These are phyloP conservation scores for Solenopsis invicta DNA, from an alignment of 1,140 invertebrate genomes.

Conservation along the genomic window DNA sequence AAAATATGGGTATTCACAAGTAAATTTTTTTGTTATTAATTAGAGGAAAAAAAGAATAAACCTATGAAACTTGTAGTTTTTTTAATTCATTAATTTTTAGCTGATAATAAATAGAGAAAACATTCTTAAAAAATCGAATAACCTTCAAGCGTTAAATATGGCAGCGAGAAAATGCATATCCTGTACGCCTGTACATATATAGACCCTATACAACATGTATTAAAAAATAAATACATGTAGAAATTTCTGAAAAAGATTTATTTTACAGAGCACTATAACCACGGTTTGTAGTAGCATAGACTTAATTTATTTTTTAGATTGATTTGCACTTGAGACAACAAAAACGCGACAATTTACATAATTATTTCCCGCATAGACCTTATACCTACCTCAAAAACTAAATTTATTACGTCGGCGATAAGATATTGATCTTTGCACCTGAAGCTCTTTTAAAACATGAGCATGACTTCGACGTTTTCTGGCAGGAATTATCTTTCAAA, in stretches of 20 bases:
- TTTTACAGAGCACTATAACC: neutral
- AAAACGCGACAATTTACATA: slow-evolving; percentile 15
- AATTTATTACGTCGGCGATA: slow-evolving; percentile 46
- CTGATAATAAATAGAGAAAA: no score
- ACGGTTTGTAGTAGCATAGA: neutral
- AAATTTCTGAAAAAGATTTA: neutral
- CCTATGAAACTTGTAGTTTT: no score
- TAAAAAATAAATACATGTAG: neutral
- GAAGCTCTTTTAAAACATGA: slow-evolving; percentile 20
- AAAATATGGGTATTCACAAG: no score
- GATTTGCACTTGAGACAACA: neutral
- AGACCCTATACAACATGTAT: neutral
- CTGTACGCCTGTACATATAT: neutral
- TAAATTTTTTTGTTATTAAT: no score
- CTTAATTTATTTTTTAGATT: neutral
- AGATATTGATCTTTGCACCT: slow-evolving; percentile 15
- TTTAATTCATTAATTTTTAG: no score
- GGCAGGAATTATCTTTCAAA: slow-evolving; percentile 37
- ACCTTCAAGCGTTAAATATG: neutral
- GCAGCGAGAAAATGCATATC: neutral
- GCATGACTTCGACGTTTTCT: slow-evolving; percentile 24
- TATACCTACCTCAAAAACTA: neutral
- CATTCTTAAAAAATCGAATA: no score
- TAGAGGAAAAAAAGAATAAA: no score
- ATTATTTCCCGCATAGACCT: slow-evolving; percentile 17